Evolutionary conservation across 1,140 invertebrate genomes (phyloP), one percentile per base, ranked within the genome.

Genomic region (Dendrolimus punctatus): DNA sequence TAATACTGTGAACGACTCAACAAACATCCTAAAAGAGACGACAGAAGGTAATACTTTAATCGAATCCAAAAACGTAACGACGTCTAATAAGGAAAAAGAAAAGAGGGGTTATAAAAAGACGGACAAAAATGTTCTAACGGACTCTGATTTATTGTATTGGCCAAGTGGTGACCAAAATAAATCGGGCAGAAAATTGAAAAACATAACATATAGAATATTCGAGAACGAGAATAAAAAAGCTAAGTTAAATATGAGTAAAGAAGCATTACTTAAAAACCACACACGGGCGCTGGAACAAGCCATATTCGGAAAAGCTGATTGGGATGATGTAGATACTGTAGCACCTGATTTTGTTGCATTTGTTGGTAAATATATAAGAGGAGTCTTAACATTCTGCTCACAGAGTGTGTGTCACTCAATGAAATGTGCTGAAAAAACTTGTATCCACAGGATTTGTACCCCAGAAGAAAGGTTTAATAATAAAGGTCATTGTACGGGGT

Each of bases 341-440:
- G 71, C 68, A 5, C 78, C 79, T 39, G 63, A 67, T 2, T 84
- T 86, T 51, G 66, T 79, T 46, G 77, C 75, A 8, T 78, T 86
- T 52, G 64, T 84, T 0, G 83, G 80, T 6, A 86, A 86, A 76
- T 78, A 84, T 54, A 62, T 79, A 36, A 74, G 51, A 46, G 83
- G 83, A n/a, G 58, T 73, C 36, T 57, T 84, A 57, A 83, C 83
- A 41, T 76, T 86, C 55, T 86, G 83, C 51, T 81, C 77, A n/a
- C 53, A 74, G 46, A 71, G 52, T 36, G 52, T 68, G 55, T 86
- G 83, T 47, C 78, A 80, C 57, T 86, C 83, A 23, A 78, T 84
- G 66, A 83, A 84, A 60, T 86, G 80, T 54, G 58, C 58, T 6
- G 55, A 79, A 10, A 84, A 80, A 61, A 60, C 48, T 7, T 86